phyloP scores from a whole-genome alignment of 2,113 vertebrate species.

The Scomber scombrus region DNA sequence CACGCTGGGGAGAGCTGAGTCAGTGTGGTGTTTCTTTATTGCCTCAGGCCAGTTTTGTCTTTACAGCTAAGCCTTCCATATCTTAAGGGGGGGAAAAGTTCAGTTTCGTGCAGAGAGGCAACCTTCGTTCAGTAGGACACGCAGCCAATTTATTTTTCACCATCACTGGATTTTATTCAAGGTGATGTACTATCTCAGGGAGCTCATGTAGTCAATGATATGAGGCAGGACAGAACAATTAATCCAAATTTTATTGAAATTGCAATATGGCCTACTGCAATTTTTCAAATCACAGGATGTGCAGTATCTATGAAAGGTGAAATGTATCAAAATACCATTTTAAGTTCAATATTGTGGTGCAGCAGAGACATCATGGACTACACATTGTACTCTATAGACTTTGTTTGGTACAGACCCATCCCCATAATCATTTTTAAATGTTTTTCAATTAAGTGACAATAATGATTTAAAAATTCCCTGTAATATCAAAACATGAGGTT shows the following conservation, averaged over 20 bases:
- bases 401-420: too few relatives aligned
- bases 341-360: too few relatives aligned
- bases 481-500: not conserved
- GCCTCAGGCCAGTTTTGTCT: constrained; percentile 81
- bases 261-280: too few relatives aligned
- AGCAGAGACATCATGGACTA: too few relatives aligned
- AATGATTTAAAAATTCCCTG: too few relatives aligned
- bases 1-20: constrained; percentile 72
- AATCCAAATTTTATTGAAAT: too few relatives aligned
- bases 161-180: constrained; percentile 58
- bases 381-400: too few relatives aligned
- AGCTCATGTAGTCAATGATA: not conserved
- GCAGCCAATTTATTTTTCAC: constrained; percentile 61
- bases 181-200: constrained; percentile 35
- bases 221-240: not conserved
- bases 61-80: constrained; percentile 62
- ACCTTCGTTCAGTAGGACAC: constrained; percentile 71
- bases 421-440: too few relatives aligned
- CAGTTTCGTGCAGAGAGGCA: constrained; percentile 64
- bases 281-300: too few relatives aligned
- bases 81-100: constrained; percentile 78
- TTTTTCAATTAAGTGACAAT: too few relatives aligned
- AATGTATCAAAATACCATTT: too few relatives aligned
- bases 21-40: constrained; percentile 66
- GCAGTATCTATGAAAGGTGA: too few relatives aligned